Evolutionary conservation across 2,113 vertebrate genomes (phyloP).

Genomic region (Cyprinus carpio): DNA sequence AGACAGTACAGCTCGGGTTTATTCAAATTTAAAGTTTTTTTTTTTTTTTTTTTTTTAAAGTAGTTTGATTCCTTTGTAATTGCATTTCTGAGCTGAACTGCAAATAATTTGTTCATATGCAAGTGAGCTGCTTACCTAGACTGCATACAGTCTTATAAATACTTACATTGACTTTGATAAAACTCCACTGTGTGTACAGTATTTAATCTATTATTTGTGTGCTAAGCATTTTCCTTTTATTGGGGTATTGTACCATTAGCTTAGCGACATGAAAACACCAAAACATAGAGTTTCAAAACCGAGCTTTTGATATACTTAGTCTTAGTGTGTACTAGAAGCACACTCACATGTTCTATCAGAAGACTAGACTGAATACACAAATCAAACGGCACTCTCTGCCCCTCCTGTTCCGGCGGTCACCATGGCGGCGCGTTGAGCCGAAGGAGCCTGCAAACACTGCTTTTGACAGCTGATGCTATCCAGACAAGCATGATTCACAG

Average conservation of each 20-base stretch:
- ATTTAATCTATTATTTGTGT: not conserved
- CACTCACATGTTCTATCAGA: not conserved
- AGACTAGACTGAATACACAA: constrained; percentile 37
- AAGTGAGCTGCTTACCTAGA: too few species aligned
- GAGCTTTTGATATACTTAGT: not conserved
- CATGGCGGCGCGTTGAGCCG: constrained; percentile 11
- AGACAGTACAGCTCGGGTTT: not conserved
- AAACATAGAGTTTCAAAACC: not conserved
- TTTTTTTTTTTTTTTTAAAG: not conserved
- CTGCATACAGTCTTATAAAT: not conserved
- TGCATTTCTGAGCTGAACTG: too few species aligned
- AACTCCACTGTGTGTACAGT: not conserved
- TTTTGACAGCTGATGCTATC: constrained; percentile 50
- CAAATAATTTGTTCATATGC: too few species aligned
- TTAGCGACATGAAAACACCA: not conserved
- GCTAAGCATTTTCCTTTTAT: not conserved
- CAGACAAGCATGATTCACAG: constrained; percentile 45
- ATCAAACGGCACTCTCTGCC: not conserved
- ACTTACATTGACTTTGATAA: not conserved
- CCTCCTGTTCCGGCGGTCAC: constrained; percentile 23
- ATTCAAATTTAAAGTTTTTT: not conserved
- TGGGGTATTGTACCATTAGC: not conserved
- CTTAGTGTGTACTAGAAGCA: not conserved
- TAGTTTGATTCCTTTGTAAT: too few species aligned
- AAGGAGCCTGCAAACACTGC: constrained; percentile 37